Evolutionary conservation across 2,113 vertebrate species (phyloP), one percentile per base, ranked within the genome.

Genomic region (Clarias gariepinus): DNA sequence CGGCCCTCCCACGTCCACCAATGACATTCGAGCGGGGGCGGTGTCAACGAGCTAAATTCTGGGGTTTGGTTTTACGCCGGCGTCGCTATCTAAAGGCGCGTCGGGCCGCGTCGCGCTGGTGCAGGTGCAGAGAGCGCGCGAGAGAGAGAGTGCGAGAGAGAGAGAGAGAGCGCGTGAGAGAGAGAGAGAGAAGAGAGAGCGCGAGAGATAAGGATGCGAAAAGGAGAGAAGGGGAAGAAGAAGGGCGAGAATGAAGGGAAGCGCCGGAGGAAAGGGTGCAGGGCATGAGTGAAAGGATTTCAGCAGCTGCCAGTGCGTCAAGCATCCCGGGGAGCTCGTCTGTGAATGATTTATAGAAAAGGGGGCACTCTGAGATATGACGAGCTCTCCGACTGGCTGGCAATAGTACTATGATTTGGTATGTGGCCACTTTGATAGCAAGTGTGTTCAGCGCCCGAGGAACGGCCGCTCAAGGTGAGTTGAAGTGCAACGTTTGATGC

Each of bases 361-460:
- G 94, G 94, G 95, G 94, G 96, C 95, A 96, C 96, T 96, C 95
- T 95, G 96, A 94, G 96, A 96, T 96, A 96, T 88, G 87, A 90
- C 87, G 87, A 90, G 89, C 85, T 82, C 95, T 95, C 96, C 95
- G 94, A 96, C 95, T 95, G 96, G 95, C 91, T 94, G 94, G 95
- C 96, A 94, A 94, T 94, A 95, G 94, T 96, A 96, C 96, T 96
- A 96, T 97, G 95, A 96, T 97, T 96, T 96, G 96, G 95, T 96
- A 96, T 97, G 96, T 96, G 98, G 97, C 97, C 96, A 96, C 97
- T 98, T 97, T 98, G 97, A 97, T 99, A 97, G 98, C 97, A 97
- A 98, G 97, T 98, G 96, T 99, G 94, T 96, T 98, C 97, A 95
- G 97, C 95, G 96, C 95, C 96, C 92, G 95, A 95, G 96, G 96